These are phyloP conservation scores for Chrysocyon brachyurus DNA, from an alignment of 2,797 vertebrate species.

Conservation along the genomic window DNA sequence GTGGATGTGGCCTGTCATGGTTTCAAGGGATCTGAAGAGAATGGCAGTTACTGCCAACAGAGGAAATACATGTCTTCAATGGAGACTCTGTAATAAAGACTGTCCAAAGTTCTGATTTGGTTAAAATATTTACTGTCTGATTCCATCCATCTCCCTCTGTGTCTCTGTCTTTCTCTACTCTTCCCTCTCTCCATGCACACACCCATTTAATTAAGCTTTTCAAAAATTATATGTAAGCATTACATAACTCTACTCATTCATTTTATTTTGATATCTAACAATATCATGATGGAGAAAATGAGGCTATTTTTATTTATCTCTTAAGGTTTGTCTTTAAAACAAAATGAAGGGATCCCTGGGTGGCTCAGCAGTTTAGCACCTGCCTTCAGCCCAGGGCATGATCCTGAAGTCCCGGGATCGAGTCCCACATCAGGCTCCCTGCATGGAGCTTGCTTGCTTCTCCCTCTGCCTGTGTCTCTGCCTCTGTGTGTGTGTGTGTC, in stretches of 20 bases:
- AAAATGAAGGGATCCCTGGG: no score
- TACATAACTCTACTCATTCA: not conserved
- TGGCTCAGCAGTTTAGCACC: no score
- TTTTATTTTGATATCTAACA: conserved; percentile 15
- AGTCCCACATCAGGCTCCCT: no score
- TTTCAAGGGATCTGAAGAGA: not conserved
- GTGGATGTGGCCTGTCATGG: not conserved
- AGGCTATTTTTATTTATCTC: conserved; percentile 5
- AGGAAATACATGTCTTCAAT: not conserved
- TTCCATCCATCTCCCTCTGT: not conserved
- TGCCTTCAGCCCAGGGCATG: no score
- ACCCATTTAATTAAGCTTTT: not conserved
- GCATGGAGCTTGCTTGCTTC: no score
- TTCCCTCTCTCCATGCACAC: not conserved
- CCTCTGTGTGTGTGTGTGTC: no score
- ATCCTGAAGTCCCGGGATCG: no score
- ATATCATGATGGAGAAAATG: not conserved
- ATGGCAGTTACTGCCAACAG: not conserved
- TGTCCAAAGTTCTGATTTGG: not conserved
- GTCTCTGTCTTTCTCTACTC: not conserved
- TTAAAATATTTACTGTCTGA: not conserved
- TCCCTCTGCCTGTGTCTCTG: no score
- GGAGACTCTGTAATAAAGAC: not conserved
- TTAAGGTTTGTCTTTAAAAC: conserved; percentile 16
- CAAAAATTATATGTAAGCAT: not conserved